Percentiles rank a stretch among this genome's conserved stretches.
phyloP scores from a whole-genome alignment of 2,797 vertebrate species.

The Lacerta bilineata region DNA sequence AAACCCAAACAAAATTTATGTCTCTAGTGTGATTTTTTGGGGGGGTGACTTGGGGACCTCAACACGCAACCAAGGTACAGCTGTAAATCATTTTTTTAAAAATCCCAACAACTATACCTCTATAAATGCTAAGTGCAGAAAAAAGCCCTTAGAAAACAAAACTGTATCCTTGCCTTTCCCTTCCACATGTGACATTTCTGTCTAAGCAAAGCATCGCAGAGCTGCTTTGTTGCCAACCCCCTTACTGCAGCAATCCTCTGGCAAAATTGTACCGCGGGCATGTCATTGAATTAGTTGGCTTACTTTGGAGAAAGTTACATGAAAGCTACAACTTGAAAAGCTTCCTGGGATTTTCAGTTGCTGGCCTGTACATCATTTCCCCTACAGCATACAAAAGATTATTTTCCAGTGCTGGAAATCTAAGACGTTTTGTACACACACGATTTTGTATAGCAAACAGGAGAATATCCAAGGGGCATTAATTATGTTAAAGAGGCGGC shows the following conservation, averaged over 20 bases:
- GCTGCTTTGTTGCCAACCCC: not conserved
- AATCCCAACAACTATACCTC: no score
- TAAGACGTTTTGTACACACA: constrained; percentile 38
- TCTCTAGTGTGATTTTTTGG: no score
- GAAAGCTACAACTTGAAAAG: not conserved
- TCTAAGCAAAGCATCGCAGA: not conserved
- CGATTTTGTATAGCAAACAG: constrained; percentile 50
- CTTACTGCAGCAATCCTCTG: not conserved
- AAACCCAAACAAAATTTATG: no score
- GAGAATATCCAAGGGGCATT: constrained; percentile 66
- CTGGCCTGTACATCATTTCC: not conserved
- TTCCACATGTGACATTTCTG: not conserved
- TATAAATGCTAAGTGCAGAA: no score
- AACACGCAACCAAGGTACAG: no score
- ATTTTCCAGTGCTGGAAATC: constrained; percentile 36
- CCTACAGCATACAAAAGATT: constrained; percentile 39
- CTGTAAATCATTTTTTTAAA: no score
- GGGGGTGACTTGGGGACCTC: no score
- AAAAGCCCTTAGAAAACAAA: no score
- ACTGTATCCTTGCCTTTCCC: not conserved
- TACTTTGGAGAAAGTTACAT: constrained; percentile 28
- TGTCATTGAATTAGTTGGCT: constrained; percentile 4
- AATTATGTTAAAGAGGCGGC: constrained; percentile 68
- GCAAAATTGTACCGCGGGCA: not conserved
- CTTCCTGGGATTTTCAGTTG: constrained; percentile 28